These are phyloP conservation scores for Cyphomyrus plagiostoma DNA, from an alignment of 2,113 vertebrate genomes.

Conservation along the genomic window DNA sequence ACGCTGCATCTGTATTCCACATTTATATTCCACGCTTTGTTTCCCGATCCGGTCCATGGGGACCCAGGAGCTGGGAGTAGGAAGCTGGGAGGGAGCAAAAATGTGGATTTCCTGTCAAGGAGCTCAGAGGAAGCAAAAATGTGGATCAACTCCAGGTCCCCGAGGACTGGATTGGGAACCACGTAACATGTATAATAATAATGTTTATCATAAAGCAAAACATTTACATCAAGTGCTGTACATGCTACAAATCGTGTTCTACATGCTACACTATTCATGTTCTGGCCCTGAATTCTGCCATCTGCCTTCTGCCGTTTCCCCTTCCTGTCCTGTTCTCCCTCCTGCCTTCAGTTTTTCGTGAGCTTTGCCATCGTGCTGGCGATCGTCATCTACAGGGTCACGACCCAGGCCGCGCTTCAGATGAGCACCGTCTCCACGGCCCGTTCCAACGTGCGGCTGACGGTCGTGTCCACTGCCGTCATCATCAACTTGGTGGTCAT, in stretches of 20 bases:
- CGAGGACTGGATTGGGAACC: background rate
- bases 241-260: background rate
- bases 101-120: background rate
- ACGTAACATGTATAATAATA: background rate
- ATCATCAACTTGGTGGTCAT: conserved; percentile 94
- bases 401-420: conserved; percentile 80
- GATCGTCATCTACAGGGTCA: conserved; percentile 90
- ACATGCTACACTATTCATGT: background rate
- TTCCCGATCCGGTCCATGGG: background rate
- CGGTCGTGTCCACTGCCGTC: conserved; percentile 85
- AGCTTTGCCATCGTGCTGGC: conserved; percentile 88
- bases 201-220: background rate
- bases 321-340: background rate
- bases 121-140: background rate
- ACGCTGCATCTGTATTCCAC: background rate
- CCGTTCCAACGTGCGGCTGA: conserved; percentile 78
- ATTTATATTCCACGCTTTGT: background rate
- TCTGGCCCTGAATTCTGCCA: background rate
- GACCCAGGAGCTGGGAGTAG: background rate
- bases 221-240: background rate
- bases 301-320: background rate
- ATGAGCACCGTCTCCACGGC: conserved; percentile 72
- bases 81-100: background rate
- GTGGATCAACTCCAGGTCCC: background rate
- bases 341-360: conserved; percentile 64